A percentile compares a stretch with the other conserved stretches of the same genome.
These are phyloP conservation scores for Phoeniculus purpureus DNA, from an alignment of 2,797 vertebrate species.

Conservation along the genomic window DNA sequence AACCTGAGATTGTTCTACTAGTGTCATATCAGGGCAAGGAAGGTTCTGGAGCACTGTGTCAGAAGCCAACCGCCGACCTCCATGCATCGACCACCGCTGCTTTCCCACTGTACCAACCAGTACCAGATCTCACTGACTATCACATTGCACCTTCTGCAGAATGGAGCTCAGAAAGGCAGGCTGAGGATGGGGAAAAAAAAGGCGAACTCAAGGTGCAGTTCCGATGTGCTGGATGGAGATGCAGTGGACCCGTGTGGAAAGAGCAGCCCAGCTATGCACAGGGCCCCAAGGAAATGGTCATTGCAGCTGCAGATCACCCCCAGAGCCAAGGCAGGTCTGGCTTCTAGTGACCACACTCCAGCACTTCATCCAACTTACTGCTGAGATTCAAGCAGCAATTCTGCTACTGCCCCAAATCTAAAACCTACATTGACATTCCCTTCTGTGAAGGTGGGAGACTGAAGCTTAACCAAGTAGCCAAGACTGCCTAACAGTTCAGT, in stretches of 20 bases:
- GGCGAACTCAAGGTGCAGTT: conserved; percentile 7
- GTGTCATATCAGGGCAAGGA: neutral
- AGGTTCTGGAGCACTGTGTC: neutral
- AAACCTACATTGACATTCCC: neutral
- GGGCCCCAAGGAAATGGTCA: neutral
- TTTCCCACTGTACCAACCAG: neutral
- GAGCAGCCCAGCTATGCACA: neutral
- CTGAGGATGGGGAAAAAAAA: conserved; percentile 47
- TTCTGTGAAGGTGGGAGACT: neutral
- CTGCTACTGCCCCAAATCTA: neutral
- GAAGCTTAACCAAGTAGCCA: neutral
- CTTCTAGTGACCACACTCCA: neutral
- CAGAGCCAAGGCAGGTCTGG: neutral
- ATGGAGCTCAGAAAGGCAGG: conserved; percentile 52
- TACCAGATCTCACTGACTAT: neutral
- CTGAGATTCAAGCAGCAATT: neutral
- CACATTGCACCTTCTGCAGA: conserved; percentile 50
- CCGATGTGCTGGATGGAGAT: conserved; percentile 17
- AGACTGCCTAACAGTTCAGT: accelerated
- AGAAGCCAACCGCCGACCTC: neutral
- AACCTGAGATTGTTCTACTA: neutral
- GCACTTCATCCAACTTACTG: neutral
- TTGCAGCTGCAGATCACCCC: neutral
- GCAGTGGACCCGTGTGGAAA: neutral
- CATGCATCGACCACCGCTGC: neutral